Evolutionary conservation across 2,797 vertebrate genomes (phyloP).

Genomic region (Manis javanica): DNA sequence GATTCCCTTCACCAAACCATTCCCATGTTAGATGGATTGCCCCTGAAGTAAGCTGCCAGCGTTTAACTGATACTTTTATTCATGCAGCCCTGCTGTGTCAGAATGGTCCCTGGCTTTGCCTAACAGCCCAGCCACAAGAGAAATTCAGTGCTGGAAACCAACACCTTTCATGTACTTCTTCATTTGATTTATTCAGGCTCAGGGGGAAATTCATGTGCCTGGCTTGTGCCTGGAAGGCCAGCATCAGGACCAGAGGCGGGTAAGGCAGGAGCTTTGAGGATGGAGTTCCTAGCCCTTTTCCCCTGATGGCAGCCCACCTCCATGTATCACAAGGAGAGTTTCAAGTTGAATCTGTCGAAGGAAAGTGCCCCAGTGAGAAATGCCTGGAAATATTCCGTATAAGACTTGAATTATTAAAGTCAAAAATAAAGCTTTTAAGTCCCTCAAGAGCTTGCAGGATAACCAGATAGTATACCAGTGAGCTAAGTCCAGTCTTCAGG

Average conservation of each 20-base stretch:
- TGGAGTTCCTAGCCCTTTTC: neutral
- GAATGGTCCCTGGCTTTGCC: constrained; percentile 42
- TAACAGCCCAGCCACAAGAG: constrained; percentile 70
- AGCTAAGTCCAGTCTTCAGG: neutral
- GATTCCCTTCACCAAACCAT: constrained; percentile 65
- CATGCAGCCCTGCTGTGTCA: constrained; percentile 33
- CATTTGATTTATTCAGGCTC: constrained; percentile 81
- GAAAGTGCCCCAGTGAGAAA: neutral
- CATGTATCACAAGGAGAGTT: neutral
- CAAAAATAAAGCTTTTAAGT: constrained; percentile 9
- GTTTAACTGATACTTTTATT: constrained; percentile 79
- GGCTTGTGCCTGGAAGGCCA: constrained; percentile 65
- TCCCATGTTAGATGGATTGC: constrained; percentile 62
- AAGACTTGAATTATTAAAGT: neutral
- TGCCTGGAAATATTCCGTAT: constrained; percentile 15
- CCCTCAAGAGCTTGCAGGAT: neutral
- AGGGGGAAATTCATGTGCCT: constrained; percentile 76
- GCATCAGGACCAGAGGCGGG: constrained; percentile 57
- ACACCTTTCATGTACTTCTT: constrained; percentile 74
- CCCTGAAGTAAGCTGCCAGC: constrained; percentile 72
- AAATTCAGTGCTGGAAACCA: constrained; percentile 80
- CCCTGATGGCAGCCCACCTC: neutral
- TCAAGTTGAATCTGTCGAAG: neutral
- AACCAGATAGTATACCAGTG: neutral
- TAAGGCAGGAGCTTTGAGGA: neutral